Evolutionary conservation across 2,113 vertebrate species (phyloP).

Genomic region (Macaca nemestrina): DNA sequence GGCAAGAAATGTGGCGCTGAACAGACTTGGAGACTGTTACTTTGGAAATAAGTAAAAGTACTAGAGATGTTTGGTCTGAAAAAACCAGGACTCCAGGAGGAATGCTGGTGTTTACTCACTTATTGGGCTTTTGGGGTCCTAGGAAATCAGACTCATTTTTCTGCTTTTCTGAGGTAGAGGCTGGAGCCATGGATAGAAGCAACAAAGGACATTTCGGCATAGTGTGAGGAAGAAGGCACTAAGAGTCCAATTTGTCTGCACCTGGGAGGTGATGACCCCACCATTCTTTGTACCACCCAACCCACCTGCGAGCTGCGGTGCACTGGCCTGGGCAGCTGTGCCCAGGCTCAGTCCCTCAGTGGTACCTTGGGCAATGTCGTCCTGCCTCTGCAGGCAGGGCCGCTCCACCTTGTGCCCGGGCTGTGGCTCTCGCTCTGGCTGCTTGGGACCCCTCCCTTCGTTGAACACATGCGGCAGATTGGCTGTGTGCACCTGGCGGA

Average conservation of each 20-base stretch:
- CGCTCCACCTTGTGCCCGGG: constrained; percentile 88
- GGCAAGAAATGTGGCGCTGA: neutral
- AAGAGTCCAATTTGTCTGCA: neutral
- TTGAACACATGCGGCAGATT: constrained; percentile 97
- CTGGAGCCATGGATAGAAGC: accelerated
- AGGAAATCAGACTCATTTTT: neutral
- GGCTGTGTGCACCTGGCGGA: constrained; percentile 96
- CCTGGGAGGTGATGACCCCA: neutral
- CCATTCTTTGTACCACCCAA: neutral
- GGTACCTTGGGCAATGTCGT: constrained; percentile 92
- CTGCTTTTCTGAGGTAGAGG: neutral
- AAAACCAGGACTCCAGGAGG: neutral
- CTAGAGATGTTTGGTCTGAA: neutral
- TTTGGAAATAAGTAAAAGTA: neutral
- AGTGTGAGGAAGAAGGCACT: accelerated
- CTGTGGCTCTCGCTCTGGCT: constrained; percentile 87
- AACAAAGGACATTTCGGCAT: neutral
- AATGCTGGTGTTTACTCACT: no score
- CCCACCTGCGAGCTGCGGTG: accelerated
- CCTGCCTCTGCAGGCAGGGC: constrained; percentile 91
- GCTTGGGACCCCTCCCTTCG: constrained; percentile 92
- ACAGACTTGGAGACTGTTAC: neutral
- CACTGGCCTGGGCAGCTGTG: accelerated
- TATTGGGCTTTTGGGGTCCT: no score
- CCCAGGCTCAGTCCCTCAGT: accelerated